Conservation (phyloP, 2,888 invertebrate species). For the Pseudococcus viburni region DNA sequence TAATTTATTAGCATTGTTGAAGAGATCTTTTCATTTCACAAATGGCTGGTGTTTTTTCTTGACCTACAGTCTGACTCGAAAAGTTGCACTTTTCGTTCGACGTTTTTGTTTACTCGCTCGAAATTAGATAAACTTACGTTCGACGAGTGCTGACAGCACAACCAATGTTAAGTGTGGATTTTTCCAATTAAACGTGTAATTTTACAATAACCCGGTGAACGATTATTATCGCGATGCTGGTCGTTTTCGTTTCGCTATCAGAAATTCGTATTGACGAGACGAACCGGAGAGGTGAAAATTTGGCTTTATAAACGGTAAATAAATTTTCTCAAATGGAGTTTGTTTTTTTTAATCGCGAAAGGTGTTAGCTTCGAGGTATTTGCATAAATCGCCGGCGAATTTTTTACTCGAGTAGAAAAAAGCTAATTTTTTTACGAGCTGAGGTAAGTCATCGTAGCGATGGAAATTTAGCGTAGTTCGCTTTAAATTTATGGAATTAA, state of each 20-base stretch:
- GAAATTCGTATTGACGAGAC: too few relatives aligned
- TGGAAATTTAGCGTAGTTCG: background rate
- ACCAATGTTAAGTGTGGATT: too few relatives aligned
- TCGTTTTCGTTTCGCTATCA: too few relatives aligned
- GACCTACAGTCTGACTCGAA: background rate
- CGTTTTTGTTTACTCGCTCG: background rate
- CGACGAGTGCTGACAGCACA: too few relatives aligned
- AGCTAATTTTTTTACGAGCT: slow-evolving; percentile 13
- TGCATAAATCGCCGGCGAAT: background rate
- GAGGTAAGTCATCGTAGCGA: background rate
- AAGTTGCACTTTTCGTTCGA: background rate
- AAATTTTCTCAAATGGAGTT: background rate
- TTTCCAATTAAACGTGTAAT: too few relatives aligned
- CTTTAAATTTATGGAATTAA: slow-evolving; percentile 3
- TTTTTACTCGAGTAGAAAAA: background rate
- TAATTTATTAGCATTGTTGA: background rate
- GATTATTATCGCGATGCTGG: too few relatives aligned
- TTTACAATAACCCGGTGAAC: too few relatives aligned
- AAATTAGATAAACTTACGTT: too few relatives aligned
- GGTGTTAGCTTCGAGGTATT: background rate
- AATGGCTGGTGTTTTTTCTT: background rate
- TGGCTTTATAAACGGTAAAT: background rate
- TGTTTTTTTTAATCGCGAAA: background rate
- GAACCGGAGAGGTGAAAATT: background rate
- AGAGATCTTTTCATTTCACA: background rate